Conservation (phyloP, 2,113 vertebrate genomes). For the Chunga burmeisteri region DNA sequence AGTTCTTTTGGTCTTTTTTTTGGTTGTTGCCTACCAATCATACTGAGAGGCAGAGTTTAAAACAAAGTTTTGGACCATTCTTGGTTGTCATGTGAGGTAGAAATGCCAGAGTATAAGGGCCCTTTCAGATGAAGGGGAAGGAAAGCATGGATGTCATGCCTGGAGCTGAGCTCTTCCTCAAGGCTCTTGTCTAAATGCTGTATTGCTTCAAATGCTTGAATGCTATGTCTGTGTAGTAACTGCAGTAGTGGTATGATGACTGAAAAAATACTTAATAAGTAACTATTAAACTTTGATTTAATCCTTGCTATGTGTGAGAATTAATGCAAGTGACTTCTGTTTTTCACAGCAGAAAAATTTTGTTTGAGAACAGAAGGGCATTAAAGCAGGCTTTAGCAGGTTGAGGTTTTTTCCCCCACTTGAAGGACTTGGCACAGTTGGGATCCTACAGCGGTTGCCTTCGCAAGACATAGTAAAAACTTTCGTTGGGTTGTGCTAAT, state of each 20-base stretch:
- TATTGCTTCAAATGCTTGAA: background rate
- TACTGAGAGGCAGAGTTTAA: background rate
- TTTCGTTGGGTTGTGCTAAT: background rate
- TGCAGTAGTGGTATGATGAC: background rate
- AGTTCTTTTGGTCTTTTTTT: background rate
- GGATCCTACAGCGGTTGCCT: background rate
- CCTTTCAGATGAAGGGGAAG: background rate
- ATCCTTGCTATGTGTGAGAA: background rate
- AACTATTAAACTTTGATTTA: background rate
- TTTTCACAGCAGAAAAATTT: background rate
- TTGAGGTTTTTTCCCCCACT: background rate
- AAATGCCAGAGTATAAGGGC: background rate
- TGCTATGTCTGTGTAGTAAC: background rate
- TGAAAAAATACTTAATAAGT: background rate
- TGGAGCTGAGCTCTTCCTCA: background rate
- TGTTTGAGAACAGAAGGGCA: background rate
- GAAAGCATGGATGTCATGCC: rapidly evolving
- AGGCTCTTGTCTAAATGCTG: background rate
- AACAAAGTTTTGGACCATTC: background rate
- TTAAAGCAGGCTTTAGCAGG: background rate
- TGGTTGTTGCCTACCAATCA: background rate
- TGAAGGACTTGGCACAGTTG: background rate
- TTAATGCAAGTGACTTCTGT: background rate
- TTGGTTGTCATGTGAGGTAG: background rate
- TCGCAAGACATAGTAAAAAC: background rate